phyloP scores from a whole-genome alignment of 2,113 vertebrate species.

The Tachycineta bicolor region DNA sequence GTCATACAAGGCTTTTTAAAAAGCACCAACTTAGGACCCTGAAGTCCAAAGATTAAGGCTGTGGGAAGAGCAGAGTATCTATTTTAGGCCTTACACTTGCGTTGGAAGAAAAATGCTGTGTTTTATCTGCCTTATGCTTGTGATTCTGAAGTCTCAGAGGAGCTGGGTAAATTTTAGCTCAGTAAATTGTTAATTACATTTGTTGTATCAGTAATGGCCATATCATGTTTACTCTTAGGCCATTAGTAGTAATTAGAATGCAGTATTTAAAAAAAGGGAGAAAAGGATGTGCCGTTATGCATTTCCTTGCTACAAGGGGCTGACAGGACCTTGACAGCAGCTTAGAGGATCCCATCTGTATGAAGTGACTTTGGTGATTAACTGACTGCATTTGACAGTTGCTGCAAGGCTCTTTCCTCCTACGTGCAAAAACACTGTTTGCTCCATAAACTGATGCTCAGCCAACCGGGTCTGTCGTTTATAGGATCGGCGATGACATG shows the following conservation, averaged over 20 bases:
- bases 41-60: not conserved
- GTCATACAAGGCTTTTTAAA: not conserved
- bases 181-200: not conserved
- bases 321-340: not conserved
- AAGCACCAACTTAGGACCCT: not conserved
- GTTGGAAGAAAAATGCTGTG: not conserved
- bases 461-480: constrained; percentile 33
- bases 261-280: not conserved
- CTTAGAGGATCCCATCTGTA: not conserved
- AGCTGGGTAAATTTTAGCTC: not conserved
- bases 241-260: not conserved
- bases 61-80: not conserved
- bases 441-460: not conserved
- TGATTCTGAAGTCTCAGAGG: not conserved
- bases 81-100: not conserved
- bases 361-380: not conserved
- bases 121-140: not conserved
- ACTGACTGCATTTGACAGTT: not conserved
- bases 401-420: not conserved
- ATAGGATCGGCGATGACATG: constrained; percentile 85
- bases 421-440: not conserved
- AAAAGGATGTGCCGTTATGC: not conserved
- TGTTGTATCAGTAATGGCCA: not conserved
- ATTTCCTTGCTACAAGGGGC: not conserved
- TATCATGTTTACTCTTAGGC: not conserved